Conservation (phyloP, 2,797 vertebrate species). For the Astyanax mexicanus region DNA sequence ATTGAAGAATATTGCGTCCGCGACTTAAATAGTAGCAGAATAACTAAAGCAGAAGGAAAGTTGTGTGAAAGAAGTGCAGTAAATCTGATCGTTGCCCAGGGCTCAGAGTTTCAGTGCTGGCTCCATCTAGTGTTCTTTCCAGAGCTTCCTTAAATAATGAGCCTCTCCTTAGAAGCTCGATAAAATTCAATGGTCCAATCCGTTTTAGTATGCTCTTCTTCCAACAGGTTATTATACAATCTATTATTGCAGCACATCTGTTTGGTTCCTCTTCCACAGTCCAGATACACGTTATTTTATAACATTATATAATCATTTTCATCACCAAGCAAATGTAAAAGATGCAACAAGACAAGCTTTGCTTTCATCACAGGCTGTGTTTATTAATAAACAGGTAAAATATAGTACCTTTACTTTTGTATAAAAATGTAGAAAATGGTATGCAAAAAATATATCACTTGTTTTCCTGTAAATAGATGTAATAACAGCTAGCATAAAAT, state of each 20-base stretch:
- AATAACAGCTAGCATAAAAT: slow-evolving; percentile 80
- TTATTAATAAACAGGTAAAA: slow-evolving; percentile 86
- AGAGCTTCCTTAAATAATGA: neutral
- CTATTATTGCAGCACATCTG: neutral
- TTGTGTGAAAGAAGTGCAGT: slow-evolving; percentile 17
- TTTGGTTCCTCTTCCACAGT: too few relatives aligned
- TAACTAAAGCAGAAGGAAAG: slow-evolving; percentile 41
- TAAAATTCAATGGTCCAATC: neutral
- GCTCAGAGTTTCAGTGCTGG: slow-evolving; percentile 1
- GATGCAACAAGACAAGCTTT: slow-evolving; percentile 50
- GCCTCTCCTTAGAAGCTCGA: neutral
- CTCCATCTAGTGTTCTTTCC: slow-evolving; percentile 50
- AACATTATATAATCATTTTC: neutral
- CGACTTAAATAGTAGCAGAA: slow-evolving; percentile 33
- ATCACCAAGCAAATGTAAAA: neutral
- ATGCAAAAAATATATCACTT: slow-evolving; percentile 86
- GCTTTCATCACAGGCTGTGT: slow-evolving; percentile 76
- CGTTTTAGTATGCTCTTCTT: neutral
- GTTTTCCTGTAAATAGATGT: slow-evolving; percentile 74
- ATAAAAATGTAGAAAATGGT: slow-evolving; percentile 88
- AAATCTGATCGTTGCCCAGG: neutral
- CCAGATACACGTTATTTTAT: too few relatives aligned
- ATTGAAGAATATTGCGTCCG: slow-evolving; percentile 26
- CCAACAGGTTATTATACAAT: neutral
- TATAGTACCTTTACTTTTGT: slow-evolving; percentile 87